Conservation (phyloP, 2,888 invertebrate genomes). For the Oscheius sp. region DNA sequence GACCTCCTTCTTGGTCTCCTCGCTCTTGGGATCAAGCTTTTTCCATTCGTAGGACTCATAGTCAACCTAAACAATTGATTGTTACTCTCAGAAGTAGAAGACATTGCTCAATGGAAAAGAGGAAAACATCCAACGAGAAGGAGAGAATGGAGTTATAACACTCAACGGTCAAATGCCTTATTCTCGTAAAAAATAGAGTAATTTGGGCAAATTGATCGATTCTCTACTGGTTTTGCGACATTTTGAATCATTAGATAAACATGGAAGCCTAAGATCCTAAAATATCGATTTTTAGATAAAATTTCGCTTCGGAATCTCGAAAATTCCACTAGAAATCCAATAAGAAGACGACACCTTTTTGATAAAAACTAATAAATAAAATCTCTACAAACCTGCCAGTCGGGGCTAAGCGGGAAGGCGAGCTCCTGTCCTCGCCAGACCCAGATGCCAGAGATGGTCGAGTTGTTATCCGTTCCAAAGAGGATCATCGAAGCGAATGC, state of each 20-base stretch:
- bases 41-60: conserved; percentile 95
- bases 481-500: conserved; percentile 92
- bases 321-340: conserved; percentile 31
- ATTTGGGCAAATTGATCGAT: too few species aligned
- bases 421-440: conserved; percentile 95
- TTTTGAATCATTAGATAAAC: too few species aligned
- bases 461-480: conserved; percentile 90
- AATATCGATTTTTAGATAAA: too few species aligned
- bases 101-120: conserved; percentile 19
- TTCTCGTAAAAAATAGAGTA: too few species aligned
- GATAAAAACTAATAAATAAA: conserved; percentile 3
- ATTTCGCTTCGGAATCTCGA: conserved; percentile 43
- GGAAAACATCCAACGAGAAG: conserved; percentile 50
- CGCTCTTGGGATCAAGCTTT: conserved; percentile 84
- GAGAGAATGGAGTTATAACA: too few species aligned
- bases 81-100: conserved; percentile 38
- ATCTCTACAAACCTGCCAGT: conserved; percentile 61
- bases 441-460: conserved; percentile 94
- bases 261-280: too few species aligned
- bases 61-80: conserved; percentile 77
- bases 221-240: too few species aligned
- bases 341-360: conserved; percentile 41
- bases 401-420: conserved; percentile 79
- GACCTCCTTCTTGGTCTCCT: conserved; percentile 76
- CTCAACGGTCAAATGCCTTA: too few species aligned